These are phyloP conservation scores for Parnassius glacialis DNA, from an alignment of 2,888 invertebrate genomes.

Conservation along the genomic window DNA sequence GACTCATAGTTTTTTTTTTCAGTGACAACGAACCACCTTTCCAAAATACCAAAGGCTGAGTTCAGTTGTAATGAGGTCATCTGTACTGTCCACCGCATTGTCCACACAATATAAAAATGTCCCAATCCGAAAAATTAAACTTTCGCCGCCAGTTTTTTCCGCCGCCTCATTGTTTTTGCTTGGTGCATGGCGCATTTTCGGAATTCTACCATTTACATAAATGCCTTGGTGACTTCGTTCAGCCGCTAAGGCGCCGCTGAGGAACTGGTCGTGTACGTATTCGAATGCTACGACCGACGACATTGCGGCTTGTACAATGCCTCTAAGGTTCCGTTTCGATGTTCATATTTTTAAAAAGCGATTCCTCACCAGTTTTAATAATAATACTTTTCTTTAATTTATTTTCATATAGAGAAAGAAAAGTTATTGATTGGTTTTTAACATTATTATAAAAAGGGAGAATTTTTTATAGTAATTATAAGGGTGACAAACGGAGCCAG, in stretches of 20 bases:
- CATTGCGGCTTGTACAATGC: neutral
- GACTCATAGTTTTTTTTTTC: too few relatives aligned
- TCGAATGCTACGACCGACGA: constrained; percentile 1
- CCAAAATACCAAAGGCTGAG: constrained; percentile 12
- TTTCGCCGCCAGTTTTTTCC: constrained; percentile 65
- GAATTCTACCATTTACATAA: constrained; percentile 78
- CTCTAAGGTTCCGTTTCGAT: too few relatives aligned
- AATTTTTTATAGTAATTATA: too few relatives aligned
- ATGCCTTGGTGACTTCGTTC: constrained; percentile 67
- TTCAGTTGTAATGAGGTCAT: constrained; percentile 31
- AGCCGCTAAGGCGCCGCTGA: constrained; percentile 73
- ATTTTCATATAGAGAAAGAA: too few relatives aligned
- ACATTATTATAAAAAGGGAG: too few relatives aligned
- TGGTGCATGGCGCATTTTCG: constrained; percentile 64
- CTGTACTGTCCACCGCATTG: constrained; percentile 25
- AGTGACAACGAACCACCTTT: neutral
- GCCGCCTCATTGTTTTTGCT: constrained; percentile 65
- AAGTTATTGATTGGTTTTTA: too few relatives aligned
- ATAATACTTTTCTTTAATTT: too few relatives aligned
- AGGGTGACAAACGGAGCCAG: too few relatives aligned
- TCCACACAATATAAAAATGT: constrained; percentile 47
- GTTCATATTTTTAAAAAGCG: too few relatives aligned
- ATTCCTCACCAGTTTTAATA: too few relatives aligned
- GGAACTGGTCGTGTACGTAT: constrained; percentile 31
- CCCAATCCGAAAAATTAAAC: constrained; percentile 65